These are phyloP conservation scores for Machimus atricapillus DNA, from an alignment of 2,888 invertebrate species.

Conservation along the genomic window DNA sequence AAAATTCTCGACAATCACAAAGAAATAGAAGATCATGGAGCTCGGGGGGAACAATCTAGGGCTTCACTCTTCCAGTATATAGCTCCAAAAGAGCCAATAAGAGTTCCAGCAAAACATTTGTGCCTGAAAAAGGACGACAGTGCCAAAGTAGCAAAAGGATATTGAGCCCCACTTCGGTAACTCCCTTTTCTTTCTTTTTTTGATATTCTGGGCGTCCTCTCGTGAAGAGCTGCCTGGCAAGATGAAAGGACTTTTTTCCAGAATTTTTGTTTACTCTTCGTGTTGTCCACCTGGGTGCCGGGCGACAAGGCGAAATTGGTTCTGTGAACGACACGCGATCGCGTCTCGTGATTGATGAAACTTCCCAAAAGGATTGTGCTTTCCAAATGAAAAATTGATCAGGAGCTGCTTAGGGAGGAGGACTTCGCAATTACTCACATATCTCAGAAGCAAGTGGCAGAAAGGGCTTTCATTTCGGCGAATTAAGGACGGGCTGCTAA, in stretches of 20 bases:
- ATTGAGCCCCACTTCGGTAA: not conserved
- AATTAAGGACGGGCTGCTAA: not conserved
- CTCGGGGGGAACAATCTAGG: not conserved
- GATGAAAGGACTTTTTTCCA: not conserved
- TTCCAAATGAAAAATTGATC: not conserved
- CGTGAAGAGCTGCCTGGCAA: not conserved
- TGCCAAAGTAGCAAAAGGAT: not conserved
- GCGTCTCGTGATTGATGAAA: not conserved
- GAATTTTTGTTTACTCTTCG: not conserved
- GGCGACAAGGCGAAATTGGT: not conserved
- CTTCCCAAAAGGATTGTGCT: not conserved
- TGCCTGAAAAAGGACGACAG: not conserved
- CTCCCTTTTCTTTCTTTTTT: not conserved
- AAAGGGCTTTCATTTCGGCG: not conserved
- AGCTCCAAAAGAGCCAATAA: not conserved
- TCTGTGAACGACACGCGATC: not conserved
- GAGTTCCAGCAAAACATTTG: constrained; percentile 9
- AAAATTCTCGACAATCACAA: not conserved
- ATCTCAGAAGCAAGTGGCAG: not conserved
- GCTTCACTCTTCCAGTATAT: not conserved
- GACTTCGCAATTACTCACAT: not conserved
- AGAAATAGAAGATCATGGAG: not conserved
- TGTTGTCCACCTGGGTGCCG: not conserved
- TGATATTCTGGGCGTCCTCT: not conserved
- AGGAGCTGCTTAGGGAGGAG: not conserved